These are phyloP conservation scores for Thamnophis sirtalis DNA, from an alignment of 2,113 vertebrate genomes.

Conservation along the genomic window DNA sequence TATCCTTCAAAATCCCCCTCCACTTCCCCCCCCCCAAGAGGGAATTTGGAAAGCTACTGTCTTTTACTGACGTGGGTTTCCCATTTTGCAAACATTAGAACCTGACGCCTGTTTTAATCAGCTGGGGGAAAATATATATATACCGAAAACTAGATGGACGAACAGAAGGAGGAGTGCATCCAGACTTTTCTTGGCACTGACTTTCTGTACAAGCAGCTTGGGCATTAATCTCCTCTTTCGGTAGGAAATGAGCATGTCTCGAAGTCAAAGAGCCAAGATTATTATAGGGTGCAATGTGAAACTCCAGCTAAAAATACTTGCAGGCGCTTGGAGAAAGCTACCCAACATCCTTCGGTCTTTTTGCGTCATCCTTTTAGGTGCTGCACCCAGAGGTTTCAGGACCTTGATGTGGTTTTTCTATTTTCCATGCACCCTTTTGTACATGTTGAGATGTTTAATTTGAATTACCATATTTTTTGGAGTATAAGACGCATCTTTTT, in stretches of 20 bases:
- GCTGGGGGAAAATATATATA: background rate
- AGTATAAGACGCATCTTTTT: no score
- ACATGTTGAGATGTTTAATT: conserved; percentile 36
- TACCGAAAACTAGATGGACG: background rate
- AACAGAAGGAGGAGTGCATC: background rate
- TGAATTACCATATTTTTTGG: conserved; percentile 3
- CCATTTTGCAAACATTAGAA: conserved; percentile 13
- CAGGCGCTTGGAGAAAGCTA: conserved; percentile 35
- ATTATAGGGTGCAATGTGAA: conserved; percentile 34
- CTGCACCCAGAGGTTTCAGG: conserved; percentile 22
- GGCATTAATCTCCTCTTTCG: background rate
- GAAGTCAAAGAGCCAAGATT: conserved; percentile 4
- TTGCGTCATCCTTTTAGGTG: background rate
- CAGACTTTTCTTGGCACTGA: background rate
- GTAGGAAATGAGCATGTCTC: background rate
- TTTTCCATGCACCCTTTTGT: conserved; percentile 44
- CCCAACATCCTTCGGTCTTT: conserved; percentile 27
- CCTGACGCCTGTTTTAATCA: background rate
- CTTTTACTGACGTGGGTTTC: conserved; percentile 4
- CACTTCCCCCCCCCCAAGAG: background rate
- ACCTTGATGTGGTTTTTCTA: background rate
- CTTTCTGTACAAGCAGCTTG: background rate
- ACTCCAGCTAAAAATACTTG: conserved; percentile 46
- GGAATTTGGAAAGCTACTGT: background rate
- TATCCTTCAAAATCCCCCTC: background rate